A percentile compares a stretch with the other conserved stretches of the same genome.
Evolutionary conservation across 2,113 vertebrate species (phyloP).

Genomic region (Xyrauchen texanus): DNA sequence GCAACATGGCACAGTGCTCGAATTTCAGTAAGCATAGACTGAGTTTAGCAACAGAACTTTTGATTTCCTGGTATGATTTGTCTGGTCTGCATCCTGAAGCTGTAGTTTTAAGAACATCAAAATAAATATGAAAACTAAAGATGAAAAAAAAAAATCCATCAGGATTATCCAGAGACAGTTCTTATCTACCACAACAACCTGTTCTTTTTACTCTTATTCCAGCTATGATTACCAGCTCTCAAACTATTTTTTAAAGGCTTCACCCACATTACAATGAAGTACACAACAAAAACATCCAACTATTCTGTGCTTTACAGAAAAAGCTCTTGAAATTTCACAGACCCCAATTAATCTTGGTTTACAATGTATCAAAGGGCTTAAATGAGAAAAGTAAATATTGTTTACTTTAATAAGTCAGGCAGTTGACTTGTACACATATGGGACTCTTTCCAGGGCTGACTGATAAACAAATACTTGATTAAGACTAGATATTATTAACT

Average conservation of each 20-base stretch:
- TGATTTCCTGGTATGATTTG: no score
- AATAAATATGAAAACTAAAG: slow-evolving; percentile 10
- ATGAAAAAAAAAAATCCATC: not conserved
- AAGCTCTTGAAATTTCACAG: not conserved
- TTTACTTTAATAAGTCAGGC: not conserved
- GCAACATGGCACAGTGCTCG: no score
- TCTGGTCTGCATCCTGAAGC: not conserved
- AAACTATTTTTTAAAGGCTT: not conserved
- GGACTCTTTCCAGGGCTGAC: not conserved
- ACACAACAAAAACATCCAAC: not conserved
- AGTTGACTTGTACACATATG: not conserved
- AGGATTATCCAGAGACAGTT: not conserved
- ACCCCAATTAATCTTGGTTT: not conserved
- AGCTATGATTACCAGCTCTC: slow-evolving; percentile 27
- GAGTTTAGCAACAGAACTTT: no score
- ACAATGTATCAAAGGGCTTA: not conserved
- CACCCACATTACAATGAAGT: not conserved
- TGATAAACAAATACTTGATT: not conserved
- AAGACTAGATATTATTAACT: not conserved
- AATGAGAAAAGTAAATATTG: not conserved
- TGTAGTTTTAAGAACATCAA: not conserved
- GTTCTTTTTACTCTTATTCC: not conserved
- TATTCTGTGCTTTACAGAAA: not conserved
- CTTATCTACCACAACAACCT: slow-evolving; percentile 33
- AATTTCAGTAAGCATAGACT: no score